Evolutionary conservation across 2,113 vertebrate genomes (phyloP).

Genomic region (rat (Rattus norvegicus)): GRCr8 NC_086024.1:70209501-70210000

Average conservation of each 20-base stretch:
- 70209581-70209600: too few species aligned
- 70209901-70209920: neutral
- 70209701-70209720: neutral
- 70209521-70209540: neutral
- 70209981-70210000: neutral
- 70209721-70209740: neutral
- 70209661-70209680: neutral
- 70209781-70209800: neutral
- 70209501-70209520: neutral
- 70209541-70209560: neutral
- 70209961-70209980: neutral
- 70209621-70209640: neutral
- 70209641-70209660: neutral
- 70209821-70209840: neutral
- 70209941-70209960: neutral
- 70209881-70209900: neutral
- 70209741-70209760: neutral
- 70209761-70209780: neutral
- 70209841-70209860: neutral
- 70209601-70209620: neutral
- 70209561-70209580: neutral
- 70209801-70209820: neutral
- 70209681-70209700: neutral
- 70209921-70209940: neutral
- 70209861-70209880: neutral